These are phyloP conservation scores for Epinotia bilunana DNA, from an alignment of 2,888 invertebrate genomes.

Conservation along the genomic window DNA sequence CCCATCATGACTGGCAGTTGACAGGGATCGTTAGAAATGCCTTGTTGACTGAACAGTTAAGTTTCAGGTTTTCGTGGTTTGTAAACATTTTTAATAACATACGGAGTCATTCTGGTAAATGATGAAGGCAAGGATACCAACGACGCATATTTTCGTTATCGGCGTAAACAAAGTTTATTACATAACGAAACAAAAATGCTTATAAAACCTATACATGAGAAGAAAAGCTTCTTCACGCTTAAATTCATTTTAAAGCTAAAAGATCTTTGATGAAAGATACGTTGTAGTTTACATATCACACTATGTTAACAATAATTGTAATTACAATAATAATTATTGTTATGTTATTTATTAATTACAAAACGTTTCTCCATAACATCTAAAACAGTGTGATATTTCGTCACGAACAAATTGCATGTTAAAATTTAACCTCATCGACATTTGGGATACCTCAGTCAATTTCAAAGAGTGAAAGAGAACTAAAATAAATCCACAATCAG, in stretches of 20 bases:
- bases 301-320: too few relatives aligned
- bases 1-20: conserved; percentile 34
- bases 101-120: conserved; percentile 11
- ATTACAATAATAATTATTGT: too few relatives aligned
- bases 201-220: background rate
- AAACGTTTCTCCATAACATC: too few relatives aligned
- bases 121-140: background rate
- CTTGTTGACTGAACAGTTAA: conserved; percentile 30
- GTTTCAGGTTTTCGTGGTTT: conserved; percentile 34
- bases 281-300: background rate
- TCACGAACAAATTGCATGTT: background rate
- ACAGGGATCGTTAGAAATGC: conserved; percentile 33
- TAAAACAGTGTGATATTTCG: conserved; percentile 2
- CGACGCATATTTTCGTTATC: background rate
- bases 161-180: background rate
- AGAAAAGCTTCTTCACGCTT: background rate
- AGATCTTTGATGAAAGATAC: background rate
- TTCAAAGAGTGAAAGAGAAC: conserved; percentile 1
- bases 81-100: conserved; percentile 30
- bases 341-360: too few relatives aligned
- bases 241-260: background rate
- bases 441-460: background rate
- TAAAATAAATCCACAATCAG: background rate
- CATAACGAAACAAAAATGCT: background rate
- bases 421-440: conserved; percentile 2